Evolutionary conservation across 2,797 vertebrate genomes (phyloP).

Genomic region (Notolepis coatsorum): DNA sequence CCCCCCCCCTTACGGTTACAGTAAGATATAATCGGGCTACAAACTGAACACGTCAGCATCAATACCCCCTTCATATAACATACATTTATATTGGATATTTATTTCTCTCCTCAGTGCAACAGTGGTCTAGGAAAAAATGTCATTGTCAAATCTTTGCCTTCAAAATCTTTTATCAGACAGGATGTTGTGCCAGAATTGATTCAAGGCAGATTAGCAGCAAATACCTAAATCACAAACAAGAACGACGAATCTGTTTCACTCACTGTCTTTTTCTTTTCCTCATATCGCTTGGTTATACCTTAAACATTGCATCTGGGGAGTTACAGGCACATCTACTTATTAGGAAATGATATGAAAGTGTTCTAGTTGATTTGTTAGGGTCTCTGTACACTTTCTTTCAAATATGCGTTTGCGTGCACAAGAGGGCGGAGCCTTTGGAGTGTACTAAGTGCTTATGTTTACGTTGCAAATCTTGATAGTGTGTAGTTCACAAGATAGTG

Average conservation of each 20-base stretch:
- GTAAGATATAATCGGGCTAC: slow-evolving; percentile 49
- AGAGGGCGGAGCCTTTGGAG: too few species aligned
- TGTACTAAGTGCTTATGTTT: too few species aligned
- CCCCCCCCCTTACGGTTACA: slow-evolving; percentile 11
- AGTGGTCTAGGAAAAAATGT: slow-evolving; percentile 69
- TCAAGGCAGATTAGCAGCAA: slow-evolving; percentile 63
- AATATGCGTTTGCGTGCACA: too few species aligned
- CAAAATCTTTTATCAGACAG: slow-evolving; percentile 7
- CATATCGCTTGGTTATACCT: slow-evolving; percentile 49
- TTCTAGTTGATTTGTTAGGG: too few species aligned
- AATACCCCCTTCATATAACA: slow-evolving; percentile 28
- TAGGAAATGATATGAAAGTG: slow-evolving; percentile 31
- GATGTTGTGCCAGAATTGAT: slow-evolving; percentile 38
- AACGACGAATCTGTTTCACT: slow-evolving; percentile 46
- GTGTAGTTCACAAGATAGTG: too few species aligned
- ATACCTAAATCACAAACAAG: slow-evolving; percentile 59
- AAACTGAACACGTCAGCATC: slow-evolving; percentile 19
- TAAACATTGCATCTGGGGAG: slow-evolving; percentile 51
- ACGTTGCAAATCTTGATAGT: too few species aligned
- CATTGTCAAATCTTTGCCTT: slow-evolving; percentile 29
- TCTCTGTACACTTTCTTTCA: too few species aligned
- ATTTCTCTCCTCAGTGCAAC: slow-evolving; percentile 74
- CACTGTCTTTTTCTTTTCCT: slow-evolving; percentile 38
- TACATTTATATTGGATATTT: slow-evolving; percentile 33
- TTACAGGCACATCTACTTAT: slow-evolving; percentile 62